These are phyloP conservation scores for Clarias pachynema DNA, from an alignment of 2,797 vertebrate genomes.

Conservation along the genomic window DNA sequence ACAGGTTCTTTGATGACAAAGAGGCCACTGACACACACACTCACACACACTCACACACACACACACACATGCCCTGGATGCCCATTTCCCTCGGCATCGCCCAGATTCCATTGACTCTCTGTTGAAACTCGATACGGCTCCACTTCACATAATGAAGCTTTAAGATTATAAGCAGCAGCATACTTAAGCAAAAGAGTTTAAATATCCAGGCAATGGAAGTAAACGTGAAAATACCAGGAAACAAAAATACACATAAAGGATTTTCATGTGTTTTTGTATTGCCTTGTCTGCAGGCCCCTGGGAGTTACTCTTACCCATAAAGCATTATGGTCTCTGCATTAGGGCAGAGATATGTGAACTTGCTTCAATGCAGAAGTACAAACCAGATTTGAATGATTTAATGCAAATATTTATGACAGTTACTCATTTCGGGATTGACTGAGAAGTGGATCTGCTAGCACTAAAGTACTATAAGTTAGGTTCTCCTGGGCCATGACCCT, in stretches of 20 bases:
- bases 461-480: background rate
- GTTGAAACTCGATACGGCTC: constrained; percentile 1
- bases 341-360: background rate
- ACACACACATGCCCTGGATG: background rate
- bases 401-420: background rate
- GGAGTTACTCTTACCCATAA: background rate
- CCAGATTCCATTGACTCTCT: constrained; percentile 23
- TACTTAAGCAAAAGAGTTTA: background rate
- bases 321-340: background rate
- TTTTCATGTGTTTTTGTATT: background rate
- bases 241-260: background rate
- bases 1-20: constrained; percentile 82
- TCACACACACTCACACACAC: constrained; percentile 19
- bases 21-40: constrained; percentile 69
- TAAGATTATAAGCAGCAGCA: background rate
- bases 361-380: background rate
- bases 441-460: too few relatives aligned
- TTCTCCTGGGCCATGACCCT: background rate
- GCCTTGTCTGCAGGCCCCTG: background rate
- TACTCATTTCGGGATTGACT: background rate
- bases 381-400: background rate
- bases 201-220: background rate
- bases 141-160: background rate
- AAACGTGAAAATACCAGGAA: background rate
- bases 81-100: constrained; percentile 7